A percentile compares a stretch with the other conserved stretches of the same genome.
Evolutionary conservation across 2,797 vertebrate genomes (phyloP).

Genomic region (Coluber constrictor): DNA sequence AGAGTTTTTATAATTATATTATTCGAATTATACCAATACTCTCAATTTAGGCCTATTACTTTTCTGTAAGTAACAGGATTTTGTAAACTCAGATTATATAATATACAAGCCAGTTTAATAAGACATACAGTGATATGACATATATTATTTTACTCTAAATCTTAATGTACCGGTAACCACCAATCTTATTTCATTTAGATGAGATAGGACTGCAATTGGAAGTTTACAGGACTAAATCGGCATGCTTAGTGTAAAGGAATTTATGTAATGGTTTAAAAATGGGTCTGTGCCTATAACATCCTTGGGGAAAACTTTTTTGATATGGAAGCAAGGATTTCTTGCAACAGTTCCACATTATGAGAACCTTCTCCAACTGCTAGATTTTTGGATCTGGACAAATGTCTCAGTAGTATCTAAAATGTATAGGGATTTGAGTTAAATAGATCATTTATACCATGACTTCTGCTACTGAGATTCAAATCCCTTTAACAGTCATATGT

Average conservation of each 20-base stretch:
- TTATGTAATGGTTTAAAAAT: not conserved
- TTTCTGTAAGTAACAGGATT: not conserved
- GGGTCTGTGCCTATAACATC: not conserved
- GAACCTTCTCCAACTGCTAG: not conserved
- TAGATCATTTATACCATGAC: not conserved
- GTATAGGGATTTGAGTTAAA: not conserved
- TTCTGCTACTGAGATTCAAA: not conserved
- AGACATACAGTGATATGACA: not conserved
- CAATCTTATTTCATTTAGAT: not conserved
- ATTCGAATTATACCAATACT: not conserved
- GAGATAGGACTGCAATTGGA: not conserved
- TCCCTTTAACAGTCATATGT: not conserved
- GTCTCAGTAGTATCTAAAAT: not conserved
- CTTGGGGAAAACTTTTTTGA: constrained; percentile 2
- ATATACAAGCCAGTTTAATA: not conserved
- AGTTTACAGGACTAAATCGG: not conserved
- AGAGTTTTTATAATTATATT: not conserved
- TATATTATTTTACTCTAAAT: not conserved
- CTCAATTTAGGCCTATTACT: not conserved
- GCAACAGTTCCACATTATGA: not conserved
- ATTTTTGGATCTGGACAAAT: not conserved
- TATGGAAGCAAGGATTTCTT: not conserved
- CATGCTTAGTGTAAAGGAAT: not conserved
- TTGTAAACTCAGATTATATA: not conserved
- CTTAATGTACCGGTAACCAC: not conserved